Base-by-base conservation (phyloP, 1,140 invertebrate species). In the Ceratosolen fusciceps region DNA sequence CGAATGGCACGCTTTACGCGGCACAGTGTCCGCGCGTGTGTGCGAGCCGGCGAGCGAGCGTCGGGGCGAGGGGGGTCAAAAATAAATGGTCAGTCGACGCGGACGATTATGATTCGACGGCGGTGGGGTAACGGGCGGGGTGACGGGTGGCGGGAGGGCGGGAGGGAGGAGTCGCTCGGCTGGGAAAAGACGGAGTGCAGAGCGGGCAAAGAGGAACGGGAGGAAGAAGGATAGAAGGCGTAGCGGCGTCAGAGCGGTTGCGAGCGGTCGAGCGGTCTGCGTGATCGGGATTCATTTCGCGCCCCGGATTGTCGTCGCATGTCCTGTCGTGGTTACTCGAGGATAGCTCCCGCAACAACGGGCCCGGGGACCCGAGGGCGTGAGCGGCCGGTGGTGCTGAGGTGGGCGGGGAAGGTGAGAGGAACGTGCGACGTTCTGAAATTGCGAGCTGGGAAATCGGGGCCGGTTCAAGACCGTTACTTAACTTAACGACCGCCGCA, bases 241-340 rank as follows among this genome's bases (percentile, higher is more conserved):
- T 16, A 16, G 49, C 2, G 49, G 3, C 49, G 12, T 19, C 10
- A 19, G 10, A 3, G 49, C 49, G 49, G 49, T 16, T 52, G 10
- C 14, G 49, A 19, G 9, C 49, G n/a, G n/a, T n/a, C 26, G 19
- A 77, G 31, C 80, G 84, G n/a, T n/a, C n/a, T 88, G 88, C 88
- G 87, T 90, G 88, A 87, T 88, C 85, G 82, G 80, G 86, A 86
- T 89, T 89, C 86, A 89, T 89, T 83, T 85, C 85, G 81, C 74
- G 82, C 83, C 37, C 21, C 26, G 31, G 8, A 16, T 29, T 10
- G 8, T 31, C 43, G 80, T 89, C 75, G 87, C 87, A 87, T 89
- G 88, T 88, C 86, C 79, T 86, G 87, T 88, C 86, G 85, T 86
- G 87, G 84, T 88, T 88, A 83, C 83, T 79, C 80, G 80, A 71